Conservation (phyloP, 2,113 vertebrate genomes). For the Leptocoma aspasia region DNA sequence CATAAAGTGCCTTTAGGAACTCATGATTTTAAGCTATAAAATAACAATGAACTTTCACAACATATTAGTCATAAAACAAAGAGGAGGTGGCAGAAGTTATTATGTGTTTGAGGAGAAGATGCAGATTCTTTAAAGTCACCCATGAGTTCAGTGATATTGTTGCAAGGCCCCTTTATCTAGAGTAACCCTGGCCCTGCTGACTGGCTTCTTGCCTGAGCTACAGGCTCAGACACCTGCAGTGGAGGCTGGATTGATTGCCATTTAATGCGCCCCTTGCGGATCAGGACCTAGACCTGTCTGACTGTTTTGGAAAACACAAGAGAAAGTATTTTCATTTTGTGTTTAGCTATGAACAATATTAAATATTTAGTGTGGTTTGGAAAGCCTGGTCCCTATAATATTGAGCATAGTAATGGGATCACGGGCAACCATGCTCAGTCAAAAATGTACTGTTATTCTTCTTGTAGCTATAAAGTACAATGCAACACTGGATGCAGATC, state of each 20-base stretch:
- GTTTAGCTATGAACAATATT: background rate
- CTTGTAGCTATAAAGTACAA: conserved; percentile 79
- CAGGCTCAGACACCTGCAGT: background rate
- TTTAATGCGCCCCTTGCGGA: background rate
- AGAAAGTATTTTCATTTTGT: background rate
- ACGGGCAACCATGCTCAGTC: background rate
- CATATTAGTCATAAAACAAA: background rate
- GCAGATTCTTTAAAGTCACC: background rate
- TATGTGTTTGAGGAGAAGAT: background rate
- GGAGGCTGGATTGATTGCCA: background rate
- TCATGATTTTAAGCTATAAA: background rate
- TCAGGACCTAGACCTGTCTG: background rate
- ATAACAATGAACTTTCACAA: background rate
- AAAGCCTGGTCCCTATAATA: background rate
- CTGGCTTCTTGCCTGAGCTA: background rate
- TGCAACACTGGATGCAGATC: conserved; percentile 84
- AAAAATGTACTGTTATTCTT: background rate
- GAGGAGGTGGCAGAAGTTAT: background rate
- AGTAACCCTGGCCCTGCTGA: background rate
- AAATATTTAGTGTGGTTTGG: background rate
- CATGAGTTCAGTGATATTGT: background rate
- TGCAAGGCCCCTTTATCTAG: background rate
- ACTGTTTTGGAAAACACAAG: background rate
- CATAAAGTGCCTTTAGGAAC: background rate
- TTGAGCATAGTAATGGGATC: background rate